Evolutionary conservation across 2,797 vertebrate genomes (phyloP), one percentile per base, ranked within the genome.

Genomic region (Ambastaia sidthimunki): DNA sequence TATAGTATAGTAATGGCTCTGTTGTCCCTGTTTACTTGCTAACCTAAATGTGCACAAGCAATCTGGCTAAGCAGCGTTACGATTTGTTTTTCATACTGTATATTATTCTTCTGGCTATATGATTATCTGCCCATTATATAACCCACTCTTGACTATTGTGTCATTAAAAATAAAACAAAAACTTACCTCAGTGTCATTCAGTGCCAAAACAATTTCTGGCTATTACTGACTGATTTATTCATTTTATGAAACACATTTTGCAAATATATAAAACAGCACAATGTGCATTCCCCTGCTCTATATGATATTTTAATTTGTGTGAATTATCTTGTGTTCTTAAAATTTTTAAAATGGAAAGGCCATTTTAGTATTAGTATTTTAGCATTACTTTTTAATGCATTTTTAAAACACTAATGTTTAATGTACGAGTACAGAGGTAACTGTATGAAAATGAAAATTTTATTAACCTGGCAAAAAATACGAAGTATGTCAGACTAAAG

Each of bases 401-500:
- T 28, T n/a, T 28, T 28, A 28, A 28, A 28, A 28, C 28, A 28
- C 28, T 28, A 28, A 28, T 28, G 41, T 62, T 48, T 67, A 55
- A 16, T 10, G 5, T 15, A 41, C 47, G 23, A 62, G 47, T 68
- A 10, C 37, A 15, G 47, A 18, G 60, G 62, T 57, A 41, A 71
- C 59, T 52, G 13, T 75, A 68, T 72, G 66, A 4, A 68, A 76
- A 68, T 77, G 2, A 21, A 21, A n/a, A 37, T 63, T 57, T 9
- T 31, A 34, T 72, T 28, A 73, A 62, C 63, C 54, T 76, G 57
- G 76, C 37, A 34, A 23, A 44, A 16, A 9, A 76, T 41, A 50
- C 68, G 34, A 31, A 47, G 52, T 23, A 28, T 70, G 69, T 62
- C 28, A 23, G 71, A 37, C 62, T 66, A 25, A 74, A 80, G 74